These are phyloP conservation scores for Morelia viridis DNA, from an alignment of 2,797 vertebrate genomes.

Conservation along the genomic window DNA sequence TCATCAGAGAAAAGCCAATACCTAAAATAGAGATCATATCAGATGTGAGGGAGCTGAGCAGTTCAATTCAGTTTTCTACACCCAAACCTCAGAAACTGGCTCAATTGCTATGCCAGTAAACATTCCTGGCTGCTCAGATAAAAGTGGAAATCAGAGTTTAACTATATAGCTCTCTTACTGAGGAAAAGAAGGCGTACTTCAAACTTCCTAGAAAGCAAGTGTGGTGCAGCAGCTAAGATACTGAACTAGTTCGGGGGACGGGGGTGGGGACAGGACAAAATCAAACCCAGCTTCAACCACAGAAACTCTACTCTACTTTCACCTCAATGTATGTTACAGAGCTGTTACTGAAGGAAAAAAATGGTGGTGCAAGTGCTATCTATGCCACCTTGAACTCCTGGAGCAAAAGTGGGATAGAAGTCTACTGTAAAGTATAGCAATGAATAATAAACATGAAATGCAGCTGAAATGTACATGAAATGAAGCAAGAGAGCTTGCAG, in stretches of 20 bases:
- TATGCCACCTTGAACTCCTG: background rate
- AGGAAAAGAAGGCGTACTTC: background rate
- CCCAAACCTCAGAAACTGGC: background rate
- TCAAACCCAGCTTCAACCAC: background rate
- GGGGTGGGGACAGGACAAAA: background rate
- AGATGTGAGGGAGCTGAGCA: background rate
- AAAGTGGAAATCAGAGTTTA: background rate
- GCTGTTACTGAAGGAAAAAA: background rate
- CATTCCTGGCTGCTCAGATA: background rate
- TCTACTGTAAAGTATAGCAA: background rate
- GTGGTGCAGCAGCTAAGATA: background rate
- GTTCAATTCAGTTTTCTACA: background rate
- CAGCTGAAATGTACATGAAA: background rate
- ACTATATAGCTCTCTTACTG: background rate
- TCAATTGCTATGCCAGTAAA: background rate
- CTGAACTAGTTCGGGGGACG: background rate
- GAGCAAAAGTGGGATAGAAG: background rate
- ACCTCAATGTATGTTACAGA: background rate
- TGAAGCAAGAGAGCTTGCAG: background rate
- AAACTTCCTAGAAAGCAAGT: background rate
- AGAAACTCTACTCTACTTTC: background rate
- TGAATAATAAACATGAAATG: background rate
- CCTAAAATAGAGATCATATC: constrained; percentile 70
- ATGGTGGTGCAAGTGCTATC: background rate
- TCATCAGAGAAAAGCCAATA: constrained; percentile 98